Evolutionary conservation across 2,113 vertebrate genomes (phyloP).

Genomic region (Platysternon megacephalum): DNA sequence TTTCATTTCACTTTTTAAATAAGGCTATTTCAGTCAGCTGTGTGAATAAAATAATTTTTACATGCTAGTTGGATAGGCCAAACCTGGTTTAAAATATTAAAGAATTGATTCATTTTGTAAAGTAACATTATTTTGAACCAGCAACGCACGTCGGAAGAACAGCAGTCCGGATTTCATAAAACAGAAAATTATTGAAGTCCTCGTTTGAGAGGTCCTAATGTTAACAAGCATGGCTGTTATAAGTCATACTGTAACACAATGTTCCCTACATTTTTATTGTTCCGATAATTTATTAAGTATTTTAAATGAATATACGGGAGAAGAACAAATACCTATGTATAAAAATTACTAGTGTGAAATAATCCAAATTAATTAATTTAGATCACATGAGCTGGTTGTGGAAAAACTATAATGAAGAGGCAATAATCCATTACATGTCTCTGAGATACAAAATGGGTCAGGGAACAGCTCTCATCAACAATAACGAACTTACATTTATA

Average conservation of each 20-base stretch:
- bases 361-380: neutral
- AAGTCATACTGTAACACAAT: neutral
- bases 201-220: neutral
- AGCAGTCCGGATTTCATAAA: rapidly evolving
- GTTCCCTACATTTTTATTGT: neutral
- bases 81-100: neutral
- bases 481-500: neutral
- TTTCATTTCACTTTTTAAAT: neutral
- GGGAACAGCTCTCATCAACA: neutral
- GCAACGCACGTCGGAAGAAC: neutral
- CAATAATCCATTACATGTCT: neutral
- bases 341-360: neutral
- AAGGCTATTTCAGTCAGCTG: neutral
- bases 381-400: neutral
- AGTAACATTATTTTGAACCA: neutral
- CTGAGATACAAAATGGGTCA: neutral
- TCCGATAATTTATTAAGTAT: rapidly evolving
- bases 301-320: neutral
- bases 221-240: neutral
- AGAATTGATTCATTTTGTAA: neutral
- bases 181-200: neutral
- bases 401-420: neutral
- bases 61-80: neutral
- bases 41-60: neutral
- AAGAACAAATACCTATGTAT: neutral